These are phyloP conservation scores for Huso huso DNA, from an alignment of 2,797 vertebrate species.

Conservation along the genomic window DNA sequence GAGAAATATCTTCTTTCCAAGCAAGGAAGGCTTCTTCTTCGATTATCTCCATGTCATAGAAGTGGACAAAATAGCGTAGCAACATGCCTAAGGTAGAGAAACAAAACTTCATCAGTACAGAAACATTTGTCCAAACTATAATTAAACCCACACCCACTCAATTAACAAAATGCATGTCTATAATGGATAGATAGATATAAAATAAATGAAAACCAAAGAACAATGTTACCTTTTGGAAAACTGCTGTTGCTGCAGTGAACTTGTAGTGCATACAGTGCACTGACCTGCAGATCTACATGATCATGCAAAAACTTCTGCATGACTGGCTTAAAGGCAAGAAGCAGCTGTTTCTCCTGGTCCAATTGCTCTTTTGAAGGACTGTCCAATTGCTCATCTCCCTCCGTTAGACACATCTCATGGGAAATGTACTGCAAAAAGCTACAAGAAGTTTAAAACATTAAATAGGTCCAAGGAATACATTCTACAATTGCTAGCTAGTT, in stretches of 20 bases:
- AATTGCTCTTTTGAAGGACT: constrained; percentile 87
- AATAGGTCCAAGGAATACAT: too few relatives aligned
- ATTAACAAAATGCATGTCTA: too few relatives aligned
- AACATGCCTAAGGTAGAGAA: constrained; percentile 76
- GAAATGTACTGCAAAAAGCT: constrained; percentile 98
- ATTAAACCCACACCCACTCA: too few relatives aligned
- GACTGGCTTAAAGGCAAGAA: constrained; percentile 94
- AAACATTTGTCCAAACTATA: too few relatives aligned
- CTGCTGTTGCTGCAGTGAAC: constrained; percentile 87
- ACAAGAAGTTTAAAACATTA: neutral
- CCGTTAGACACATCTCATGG: constrained; percentile 79
- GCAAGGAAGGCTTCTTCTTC: constrained; percentile 98
- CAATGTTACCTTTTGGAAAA: constrained; percentile 83
- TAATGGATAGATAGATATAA: neutral
- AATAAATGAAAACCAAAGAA: neutral
- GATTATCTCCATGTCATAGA: constrained; percentile 98
- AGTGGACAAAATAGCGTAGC: constrained; percentile 95
- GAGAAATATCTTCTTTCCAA: constrained; percentile 98
- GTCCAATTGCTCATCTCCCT: constrained; percentile 76
- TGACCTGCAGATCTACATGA: constrained; percentile 94
- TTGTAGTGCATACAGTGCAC: constrained; percentile 93
- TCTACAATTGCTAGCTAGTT: too few relatives aligned
- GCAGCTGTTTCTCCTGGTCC: constrained; percentile 89
- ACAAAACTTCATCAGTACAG: too few relatives aligned
- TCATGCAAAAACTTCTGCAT: constrained; percentile 98